Evolutionary conservation across 2,888 invertebrate species (phyloP).

Genomic region (Synanthedon myopaeformis): DNA sequence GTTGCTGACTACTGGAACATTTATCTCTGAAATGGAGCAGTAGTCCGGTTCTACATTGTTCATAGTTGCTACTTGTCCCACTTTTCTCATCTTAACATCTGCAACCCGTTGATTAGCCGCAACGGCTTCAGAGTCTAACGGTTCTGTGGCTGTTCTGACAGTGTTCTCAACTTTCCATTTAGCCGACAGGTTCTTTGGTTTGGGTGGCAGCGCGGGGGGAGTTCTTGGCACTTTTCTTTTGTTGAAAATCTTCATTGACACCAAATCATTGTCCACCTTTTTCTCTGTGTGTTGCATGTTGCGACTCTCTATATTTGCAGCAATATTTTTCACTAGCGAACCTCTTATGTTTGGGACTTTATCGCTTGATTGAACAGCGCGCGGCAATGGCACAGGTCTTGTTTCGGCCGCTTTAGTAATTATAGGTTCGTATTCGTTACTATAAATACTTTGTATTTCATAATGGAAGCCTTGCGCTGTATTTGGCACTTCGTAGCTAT

Average conservation of each 20-base stretch:
- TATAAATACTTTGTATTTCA: conserved; percentile 76
- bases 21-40: conserved; percentile 82
- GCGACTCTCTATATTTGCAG: conserved; percentile 60
- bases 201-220: conserved; percentile 83
- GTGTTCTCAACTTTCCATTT: conserved; percentile 73
- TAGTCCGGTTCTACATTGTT: conserved; percentile 76
- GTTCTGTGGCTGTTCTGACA: conserved; percentile 50
- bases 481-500: conserved; percentile 74
- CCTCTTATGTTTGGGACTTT: conserved; percentile 59
- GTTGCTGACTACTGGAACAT: conserved; percentile 73
- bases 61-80: conserved; percentile 61
- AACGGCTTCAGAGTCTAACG: conserved; percentile 69
- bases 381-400: conserved; percentile 41
- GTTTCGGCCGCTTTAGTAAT: conserved; percentile 58
- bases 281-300: conserved; percentile 63
- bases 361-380: conserved; percentile 31
- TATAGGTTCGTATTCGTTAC: conserved; percentile 81
- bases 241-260: conserved; percentile 60
- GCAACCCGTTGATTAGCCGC: conserved; percentile 70
- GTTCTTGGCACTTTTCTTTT: conserved; percentile 72
- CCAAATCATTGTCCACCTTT: conserved; percentile 43
- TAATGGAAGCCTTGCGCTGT: conserved; percentile 65
- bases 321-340: conserved; percentile 64
- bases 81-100: conserved; percentile 67
- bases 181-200: conserved; percentile 79